phyloP scores from a whole-genome alignment of 2,888 invertebrate species.

The Elegia similella region DNA sequence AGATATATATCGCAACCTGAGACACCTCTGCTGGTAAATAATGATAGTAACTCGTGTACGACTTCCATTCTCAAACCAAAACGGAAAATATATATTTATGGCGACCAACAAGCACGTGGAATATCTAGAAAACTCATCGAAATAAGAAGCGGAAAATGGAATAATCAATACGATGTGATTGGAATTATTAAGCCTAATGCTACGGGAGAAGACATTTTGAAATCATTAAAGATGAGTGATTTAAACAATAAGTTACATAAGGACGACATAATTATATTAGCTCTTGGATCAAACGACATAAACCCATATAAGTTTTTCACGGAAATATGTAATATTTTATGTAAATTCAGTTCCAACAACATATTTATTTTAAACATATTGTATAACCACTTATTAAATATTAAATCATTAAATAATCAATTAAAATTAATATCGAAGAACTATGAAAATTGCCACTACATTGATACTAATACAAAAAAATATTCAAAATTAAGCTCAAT shows the following conservation, averaged over 20 bases:
- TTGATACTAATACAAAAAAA: no score
- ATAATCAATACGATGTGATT: background rate
- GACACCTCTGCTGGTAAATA: background rate
- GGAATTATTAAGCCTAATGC: background rate
- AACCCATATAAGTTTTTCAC: background rate
- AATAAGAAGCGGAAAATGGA: background rate
- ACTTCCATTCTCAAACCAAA: no score
- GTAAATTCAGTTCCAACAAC: constrained; percentile 1
- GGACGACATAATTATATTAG: background rate
- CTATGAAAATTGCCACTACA: no score
- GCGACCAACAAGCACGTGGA: background rate
- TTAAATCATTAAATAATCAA: background rate
- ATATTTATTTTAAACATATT: background rate
- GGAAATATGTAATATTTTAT: background rate
- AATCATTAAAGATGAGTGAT: background rate
- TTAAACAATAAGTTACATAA: background rate
- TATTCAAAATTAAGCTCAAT: no score
- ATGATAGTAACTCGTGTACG: background rate
- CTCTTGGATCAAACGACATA: background rate
- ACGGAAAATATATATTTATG: background rate
- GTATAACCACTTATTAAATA: background rate
- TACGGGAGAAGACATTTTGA: background rate
- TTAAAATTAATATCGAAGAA: background rate
- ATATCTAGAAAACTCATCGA: background rate
- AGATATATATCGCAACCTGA: background rate